Percentiles rank a stretch among this genome's conserved stretches.
phyloP scores from a whole-genome alignment of 2,113 vertebrate genomes.

The Setophaga petechia region DNA sequence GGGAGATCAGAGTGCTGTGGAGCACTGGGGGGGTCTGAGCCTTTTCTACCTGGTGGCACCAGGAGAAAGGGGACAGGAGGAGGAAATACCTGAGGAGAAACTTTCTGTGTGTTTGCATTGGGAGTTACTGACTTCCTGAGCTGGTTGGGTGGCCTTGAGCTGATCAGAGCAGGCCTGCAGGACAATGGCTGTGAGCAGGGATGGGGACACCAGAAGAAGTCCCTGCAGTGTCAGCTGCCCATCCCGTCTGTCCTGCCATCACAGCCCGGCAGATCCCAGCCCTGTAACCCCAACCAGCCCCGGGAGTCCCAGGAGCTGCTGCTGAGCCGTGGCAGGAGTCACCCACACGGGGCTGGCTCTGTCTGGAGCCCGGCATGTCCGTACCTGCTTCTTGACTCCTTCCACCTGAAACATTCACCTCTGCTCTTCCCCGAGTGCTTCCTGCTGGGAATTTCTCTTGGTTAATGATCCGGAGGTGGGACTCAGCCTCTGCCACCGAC shows the following conservation, averaged over 20 bases:
- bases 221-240: fast-evolving
- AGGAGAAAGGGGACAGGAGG: neutral
- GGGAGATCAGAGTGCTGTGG: neutral
- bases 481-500: fast-evolving
- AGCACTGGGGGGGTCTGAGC: neutral
- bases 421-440: neutral
- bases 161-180: neutral
- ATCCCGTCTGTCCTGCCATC: neutral
- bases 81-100: neutral
- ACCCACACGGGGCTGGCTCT: neutral
- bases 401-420: neutral
- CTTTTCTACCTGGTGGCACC: neutral
- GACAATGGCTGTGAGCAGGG: neutral
- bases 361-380: neutral
- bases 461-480: fast-evolving
- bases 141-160: neutral
- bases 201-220: neutral
- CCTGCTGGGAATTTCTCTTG: neutral
- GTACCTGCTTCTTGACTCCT: neutral
- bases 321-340: neutral
- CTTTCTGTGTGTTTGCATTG: no score
- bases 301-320: neutral
- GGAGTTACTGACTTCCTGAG: neutral
- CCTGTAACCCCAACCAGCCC: neutral
- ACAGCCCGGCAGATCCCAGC: neutral